Percentiles rank a stretch among this genome's conserved stretches.
These are phyloP conservation scores for Dermatophagoides farinae DNA, from an alignment of 1,140 invertebrate species.

Conservation along the genomic window DNA sequence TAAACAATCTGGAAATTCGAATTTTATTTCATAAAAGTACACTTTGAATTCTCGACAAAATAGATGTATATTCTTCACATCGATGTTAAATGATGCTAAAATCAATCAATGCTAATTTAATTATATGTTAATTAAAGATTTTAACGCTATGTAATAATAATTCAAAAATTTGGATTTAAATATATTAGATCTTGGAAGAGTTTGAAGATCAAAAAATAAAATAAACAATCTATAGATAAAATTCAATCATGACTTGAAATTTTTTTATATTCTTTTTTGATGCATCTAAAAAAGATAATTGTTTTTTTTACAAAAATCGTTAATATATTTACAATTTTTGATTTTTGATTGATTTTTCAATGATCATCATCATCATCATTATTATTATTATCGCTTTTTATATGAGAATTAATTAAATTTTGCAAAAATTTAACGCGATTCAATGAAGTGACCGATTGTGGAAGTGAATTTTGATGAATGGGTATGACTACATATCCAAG, in stretches of 20 bases:
- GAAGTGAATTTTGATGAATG: not conserved
- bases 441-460: not conserved
- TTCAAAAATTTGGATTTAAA: not conserved
- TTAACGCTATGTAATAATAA: too few species aligned
- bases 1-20: too few species aligned
- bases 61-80: slow-evolving; percentile 8
- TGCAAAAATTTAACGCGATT: slow-evolving; percentile 5
- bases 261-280: not conserved
- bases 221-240: not conserved
- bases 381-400: not conserved
- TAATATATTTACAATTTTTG: not conserved
- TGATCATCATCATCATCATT: not conserved
- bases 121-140: too few species aligned
- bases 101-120: not conserved
- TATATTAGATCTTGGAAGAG: not conserved
- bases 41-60: slow-evolving; percentile 4
- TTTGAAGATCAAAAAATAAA: not conserved
- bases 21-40: too few species aligned
- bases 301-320: not conserved
- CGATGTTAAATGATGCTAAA: slow-evolving; percentile 7
- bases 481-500: slow-evolving; percentile 1
- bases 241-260: too few species aligned
- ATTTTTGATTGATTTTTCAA: not conserved
- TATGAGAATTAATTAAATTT: not conserved
- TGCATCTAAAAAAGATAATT: too few species aligned